phyloP scores from a whole-genome alignment of 1,140 invertebrate genomes.

The Trichonephila inaurata region DNA sequence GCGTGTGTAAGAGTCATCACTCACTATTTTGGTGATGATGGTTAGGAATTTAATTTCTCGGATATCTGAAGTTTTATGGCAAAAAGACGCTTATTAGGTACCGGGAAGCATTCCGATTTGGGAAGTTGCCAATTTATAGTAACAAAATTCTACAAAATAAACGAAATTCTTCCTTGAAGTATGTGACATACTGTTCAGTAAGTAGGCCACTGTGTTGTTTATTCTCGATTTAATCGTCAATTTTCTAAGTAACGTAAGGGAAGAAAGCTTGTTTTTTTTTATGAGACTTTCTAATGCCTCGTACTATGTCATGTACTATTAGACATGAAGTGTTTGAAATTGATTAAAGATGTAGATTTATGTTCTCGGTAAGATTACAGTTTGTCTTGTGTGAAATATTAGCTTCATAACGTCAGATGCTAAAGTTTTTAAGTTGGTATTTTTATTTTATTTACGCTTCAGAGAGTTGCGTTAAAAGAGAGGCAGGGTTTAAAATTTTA shows the following conservation, averaged over 20 bases:
- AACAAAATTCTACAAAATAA: constrained; percentile 19
- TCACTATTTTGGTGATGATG: neutral
- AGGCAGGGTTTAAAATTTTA: too few species aligned
- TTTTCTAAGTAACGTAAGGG: neutral
- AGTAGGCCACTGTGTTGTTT: neutral
- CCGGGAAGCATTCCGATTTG: neutral
- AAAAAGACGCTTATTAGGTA: neutral
- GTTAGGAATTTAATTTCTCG: constrained; percentile 2
- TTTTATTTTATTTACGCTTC: too few species aligned
- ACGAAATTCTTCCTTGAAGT: neutral
- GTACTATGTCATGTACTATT: neutral
- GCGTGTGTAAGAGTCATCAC: neutral
- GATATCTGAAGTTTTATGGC: neutral
- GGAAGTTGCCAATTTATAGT: neutral
- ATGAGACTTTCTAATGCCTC: neutral
- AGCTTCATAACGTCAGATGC: neutral
- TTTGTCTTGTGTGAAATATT: neutral
- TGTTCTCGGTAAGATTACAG: neutral
- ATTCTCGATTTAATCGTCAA: neutral
- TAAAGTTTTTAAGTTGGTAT: too few species aligned
- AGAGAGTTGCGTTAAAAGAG: too few species aligned
- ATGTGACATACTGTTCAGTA: neutral
- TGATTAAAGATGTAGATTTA: neutral
- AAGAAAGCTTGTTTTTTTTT: neutral
- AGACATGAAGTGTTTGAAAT: neutral